Base-by-base conservation (phyloP, 2,888 invertebrate genomes). In the Plebejus argus region DNA sequence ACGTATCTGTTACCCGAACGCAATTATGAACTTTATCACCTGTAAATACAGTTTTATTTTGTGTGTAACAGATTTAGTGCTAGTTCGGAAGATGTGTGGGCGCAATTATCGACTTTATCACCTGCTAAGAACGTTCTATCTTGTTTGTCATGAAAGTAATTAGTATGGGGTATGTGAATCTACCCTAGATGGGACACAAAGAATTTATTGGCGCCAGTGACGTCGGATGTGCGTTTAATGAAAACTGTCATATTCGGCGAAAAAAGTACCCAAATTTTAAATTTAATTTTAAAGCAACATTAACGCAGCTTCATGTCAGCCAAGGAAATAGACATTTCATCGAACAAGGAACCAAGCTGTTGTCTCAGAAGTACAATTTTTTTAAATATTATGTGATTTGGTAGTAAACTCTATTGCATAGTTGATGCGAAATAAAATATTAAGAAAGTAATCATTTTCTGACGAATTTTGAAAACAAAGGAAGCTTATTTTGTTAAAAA, bases 221-320 rank as follows among this genome's bases (percentile, higher is more conserved):
- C 28, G 66, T 33, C 15, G 28, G 66, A 66, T 33, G 66, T 66
- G 28, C 66, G 28, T 66, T 66, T 66, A 66, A 66, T 66, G 28
- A 66, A 66, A 66, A 33, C 28, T 28, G 66, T 61, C 23, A 28
- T 61, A 20, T 4, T 28, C 18, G 6, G 66, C 66, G 61, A 28
- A 28, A 66, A 66, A 20, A 66, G 23, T 23, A 66, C 28, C 49
- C 49, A 12, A 49, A 49, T 49, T 49, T 15, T 4, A 12, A n/a
- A n/a, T n/a, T n/a, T 4, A 3, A 10, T 49, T 49, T 49, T 49
- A 49, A 49, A 4, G 3, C 49, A 5, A 15, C 3, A 49, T 10
- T 49, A 15, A 49, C 3, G 49, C 15, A 49, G 49, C 49, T 49
- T 39, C 8, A 10, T 39, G 8, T 39, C 39, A 39, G 39, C 2